Evolutionary conservation across 2,113 vertebrate species (phyloP), one percentile per base, ranked within the genome.

Genomic region (Pteronura brasiliensis): DNA sequence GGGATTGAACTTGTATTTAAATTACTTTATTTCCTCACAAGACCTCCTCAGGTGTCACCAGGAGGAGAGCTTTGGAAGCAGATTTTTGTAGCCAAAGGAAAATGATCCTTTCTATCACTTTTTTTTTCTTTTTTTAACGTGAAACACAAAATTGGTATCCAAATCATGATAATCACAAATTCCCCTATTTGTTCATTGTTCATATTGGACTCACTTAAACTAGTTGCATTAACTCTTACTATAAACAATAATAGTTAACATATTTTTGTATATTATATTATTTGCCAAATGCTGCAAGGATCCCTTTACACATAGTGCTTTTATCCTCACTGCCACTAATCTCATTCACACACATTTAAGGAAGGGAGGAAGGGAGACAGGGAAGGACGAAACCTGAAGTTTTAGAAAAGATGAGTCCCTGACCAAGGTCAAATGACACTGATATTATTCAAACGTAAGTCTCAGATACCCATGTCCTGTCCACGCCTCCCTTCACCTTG

Each of bases 401-500:
- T 84, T 61, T 27, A 81, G 59, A 61, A 81, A 67, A 10, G 15
- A 23, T 1, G 52, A 52, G 34, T 61, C 65, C n/a, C 14, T 79
- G 69, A 1, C 2, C 74, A 71, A 93, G 55, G 44, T 76, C 61
- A 95, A 52, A 80, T 4, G 49, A 12, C 57, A 65, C 6, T 21
- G 17, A 34, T 67, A n/a, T 49, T 34, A 44, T 47, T 77, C 77
- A 44, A 29, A n/a, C 1, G 17, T 9, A 47, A 27, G 13, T 67
- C 65, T 91, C 27, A 57, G 88, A 85, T 63, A 18, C 9, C 36
- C 34, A 5, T 3, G 3, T 7, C 34, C 31, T 31, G 15, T 27
- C 47, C 14, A 17, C 0, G 55, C 17, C 15, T 57, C 27, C 7
- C 7, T 29, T 3, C 12, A 3, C 0, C 0, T 0, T 4, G 0